phyloP scores from a whole-genome alignment of 2,888 invertebrate genomes.

The Lapara coniferarum region DNA sequence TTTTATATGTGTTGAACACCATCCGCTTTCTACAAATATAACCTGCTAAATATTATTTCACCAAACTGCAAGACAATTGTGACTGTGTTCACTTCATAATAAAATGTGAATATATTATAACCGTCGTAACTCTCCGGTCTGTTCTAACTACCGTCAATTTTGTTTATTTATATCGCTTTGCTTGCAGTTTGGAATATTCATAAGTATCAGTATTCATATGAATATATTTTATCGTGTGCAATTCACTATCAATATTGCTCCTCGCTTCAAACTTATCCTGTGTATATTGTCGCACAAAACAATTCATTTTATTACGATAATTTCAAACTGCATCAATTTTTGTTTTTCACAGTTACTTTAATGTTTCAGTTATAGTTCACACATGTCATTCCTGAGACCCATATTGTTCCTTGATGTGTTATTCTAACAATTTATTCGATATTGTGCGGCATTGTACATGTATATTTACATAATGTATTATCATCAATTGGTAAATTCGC shows the following conservation, averaged over 20 bases:
- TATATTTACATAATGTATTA: slow-evolving; percentile 12
- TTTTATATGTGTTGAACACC: slow-evolving; percentile 78
- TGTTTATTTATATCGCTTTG: slow-evolving; percentile 40
- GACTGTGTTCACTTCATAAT: slow-evolving; percentile 35
- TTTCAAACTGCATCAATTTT: not conserved
- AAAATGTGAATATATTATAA: slow-evolving; percentile 25
- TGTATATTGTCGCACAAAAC: slow-evolving; percentile 14
- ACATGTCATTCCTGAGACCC: not conserved
- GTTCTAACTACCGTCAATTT: not conserved
- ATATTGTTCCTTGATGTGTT: not conserved
- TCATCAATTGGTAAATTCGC: not conserved
- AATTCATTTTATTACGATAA: not conserved
- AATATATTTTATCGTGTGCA: slow-evolving; percentile 59
- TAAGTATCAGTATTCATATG: slow-evolving; percentile 60
- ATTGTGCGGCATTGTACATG: slow-evolving; percentile 21
- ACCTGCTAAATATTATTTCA: slow-evolving; percentile 57
- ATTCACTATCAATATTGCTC: slow-evolving; percentile 49
- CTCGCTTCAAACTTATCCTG: slow-evolving; percentile 42
- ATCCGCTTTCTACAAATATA: slow-evolving; percentile 80
- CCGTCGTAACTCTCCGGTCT: not conserved
- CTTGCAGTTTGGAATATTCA: slow-evolving; percentile 70
- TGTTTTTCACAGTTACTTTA: not conserved
- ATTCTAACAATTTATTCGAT: not conserved
- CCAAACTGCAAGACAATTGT: slow-evolving; percentile 69
- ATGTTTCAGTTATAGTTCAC: not conserved